Evolutionary conservation across 2,888 invertebrate species (phyloP).

Genomic region (Rotaria sp.): DNA sequence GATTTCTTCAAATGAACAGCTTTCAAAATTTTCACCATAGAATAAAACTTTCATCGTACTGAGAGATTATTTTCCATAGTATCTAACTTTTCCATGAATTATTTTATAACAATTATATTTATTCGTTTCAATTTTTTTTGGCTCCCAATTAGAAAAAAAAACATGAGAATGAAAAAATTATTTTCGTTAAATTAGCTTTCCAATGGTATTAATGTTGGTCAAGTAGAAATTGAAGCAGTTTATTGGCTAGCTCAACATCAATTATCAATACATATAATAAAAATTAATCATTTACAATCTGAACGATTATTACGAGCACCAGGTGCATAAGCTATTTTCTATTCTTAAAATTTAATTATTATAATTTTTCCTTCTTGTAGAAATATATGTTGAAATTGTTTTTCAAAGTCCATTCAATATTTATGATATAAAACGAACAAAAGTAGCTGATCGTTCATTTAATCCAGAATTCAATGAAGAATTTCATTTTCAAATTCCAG

Average conservation of each 20-base stretch:
- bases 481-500: slow-evolving; percentile 7
- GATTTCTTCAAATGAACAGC: too few species aligned
- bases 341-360: not conserved
- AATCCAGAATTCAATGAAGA: slow-evolving; percentile 7
- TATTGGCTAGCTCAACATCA: not conserved
- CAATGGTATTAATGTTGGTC: not conserved
- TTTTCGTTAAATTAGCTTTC: not conserved
- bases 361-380: not conserved
- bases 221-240: not conserved
- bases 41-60: too few species aligned
- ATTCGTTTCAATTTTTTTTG: too few species aligned
- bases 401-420: slow-evolving; percentile 20
- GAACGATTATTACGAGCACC: not conserved
- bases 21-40: too few species aligned
- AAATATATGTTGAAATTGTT: not conserved
- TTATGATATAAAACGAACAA: not conserved
- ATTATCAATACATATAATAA: not conserved
- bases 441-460: slow-evolving; percentile 13
- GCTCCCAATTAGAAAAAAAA: too few species aligned
- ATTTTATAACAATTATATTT: too few species aligned
- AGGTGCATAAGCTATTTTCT: not conserved
- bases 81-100: too few species aligned
- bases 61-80: too few species aligned
- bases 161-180: too few species aligned
- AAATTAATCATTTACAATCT: not conserved